Base-by-base conservation (phyloP, 1,140 invertebrate species). In the Penaeus indicus region DNA sequence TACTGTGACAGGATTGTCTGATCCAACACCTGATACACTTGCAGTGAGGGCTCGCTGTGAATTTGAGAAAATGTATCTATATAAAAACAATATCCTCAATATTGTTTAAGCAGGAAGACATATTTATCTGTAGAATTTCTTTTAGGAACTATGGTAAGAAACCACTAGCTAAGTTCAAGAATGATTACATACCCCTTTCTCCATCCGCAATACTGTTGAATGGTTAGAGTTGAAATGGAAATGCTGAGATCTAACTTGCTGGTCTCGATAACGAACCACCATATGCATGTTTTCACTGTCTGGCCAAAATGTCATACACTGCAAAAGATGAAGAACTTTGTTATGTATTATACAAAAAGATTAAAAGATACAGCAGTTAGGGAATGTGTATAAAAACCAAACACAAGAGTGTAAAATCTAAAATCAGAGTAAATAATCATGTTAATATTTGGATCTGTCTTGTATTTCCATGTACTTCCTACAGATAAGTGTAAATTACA, bases 211-310 rank as follows among this genome's bases (percentile, higher is more conserved):
- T 11, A 97, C 96, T 5, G 96, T 96, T 88, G 94, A 94, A 90
- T 96, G 95, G 13, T 94, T 92, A 60, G 92, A 94, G 47, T 95
- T 95, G 88, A 97, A 95, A 19, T 95, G 94, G 91, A 97, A 97
- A 92, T 96, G 95, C 91, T 96, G 96, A 0, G 96, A 97, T 13
- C 95, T 95, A 3, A 96, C 92, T 88, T 95, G 95, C 86, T 96
- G 96, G 88, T 96, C 95, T 86, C 95, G 93, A 92, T 95, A 96
- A 92, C 97, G 96, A 86, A 96, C 95, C 91, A 95, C 95, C 95
- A 97, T 96, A 87, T 94, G 94, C 95, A 96, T 96, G 0, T 95
- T 95, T 89, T 96, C 95, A 0, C 96, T 97, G 89, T 95, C 95
- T 0, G 96, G 96, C 96, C 96, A 97, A 92, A 96, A 97, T 21